Evolutionary conservation across 2,888 invertebrate genomes (phyloP).

Genomic region (Odontomyia ornata): DNA sequence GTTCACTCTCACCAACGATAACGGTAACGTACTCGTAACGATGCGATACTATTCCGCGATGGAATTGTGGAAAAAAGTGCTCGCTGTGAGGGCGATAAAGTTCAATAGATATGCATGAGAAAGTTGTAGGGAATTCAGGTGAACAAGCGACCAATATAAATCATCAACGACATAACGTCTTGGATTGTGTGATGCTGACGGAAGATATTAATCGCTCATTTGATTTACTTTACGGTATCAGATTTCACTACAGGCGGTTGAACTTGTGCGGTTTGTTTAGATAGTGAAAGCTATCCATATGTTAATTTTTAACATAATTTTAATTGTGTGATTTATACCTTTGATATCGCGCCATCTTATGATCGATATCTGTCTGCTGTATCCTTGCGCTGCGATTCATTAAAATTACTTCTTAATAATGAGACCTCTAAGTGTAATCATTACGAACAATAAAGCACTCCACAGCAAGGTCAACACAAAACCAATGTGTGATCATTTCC

Average conservation of each 20-base stretch:
- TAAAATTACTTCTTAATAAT: too few species aligned
- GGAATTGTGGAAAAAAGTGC: neutral
- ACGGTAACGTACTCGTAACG: neutral
- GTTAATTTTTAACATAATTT: neutral
- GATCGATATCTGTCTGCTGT: too few species aligned
- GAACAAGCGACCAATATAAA: slow-evolving; percentile 11
- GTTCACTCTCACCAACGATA: neutral
- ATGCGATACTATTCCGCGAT: neutral
- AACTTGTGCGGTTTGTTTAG: neutral
- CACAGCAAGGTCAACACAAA: too few species aligned
- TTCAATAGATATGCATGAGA: slow-evolving; percentile 24
- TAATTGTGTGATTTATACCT: too few species aligned
- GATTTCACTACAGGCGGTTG: neutral
- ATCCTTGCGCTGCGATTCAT: too few species aligned
- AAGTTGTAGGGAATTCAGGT: slow-evolving; percentile 30
- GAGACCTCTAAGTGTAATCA: too few species aligned
- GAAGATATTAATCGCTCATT: neutral
- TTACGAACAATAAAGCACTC: too few species aligned
- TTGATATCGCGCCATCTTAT: too few species aligned
- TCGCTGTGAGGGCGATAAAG: slow-evolving; percentile 26
- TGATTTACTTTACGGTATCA: neutral
- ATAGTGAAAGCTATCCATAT: neutral
- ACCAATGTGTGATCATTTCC: too few species aligned
- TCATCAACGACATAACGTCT: neutral
- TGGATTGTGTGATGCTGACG: neutral